Evolutionary conservation across 2,888 invertebrate species (phyloP), one percentile per base, ranked within the genome.

Genomic region (Monoplex corrugatus): DNA sequence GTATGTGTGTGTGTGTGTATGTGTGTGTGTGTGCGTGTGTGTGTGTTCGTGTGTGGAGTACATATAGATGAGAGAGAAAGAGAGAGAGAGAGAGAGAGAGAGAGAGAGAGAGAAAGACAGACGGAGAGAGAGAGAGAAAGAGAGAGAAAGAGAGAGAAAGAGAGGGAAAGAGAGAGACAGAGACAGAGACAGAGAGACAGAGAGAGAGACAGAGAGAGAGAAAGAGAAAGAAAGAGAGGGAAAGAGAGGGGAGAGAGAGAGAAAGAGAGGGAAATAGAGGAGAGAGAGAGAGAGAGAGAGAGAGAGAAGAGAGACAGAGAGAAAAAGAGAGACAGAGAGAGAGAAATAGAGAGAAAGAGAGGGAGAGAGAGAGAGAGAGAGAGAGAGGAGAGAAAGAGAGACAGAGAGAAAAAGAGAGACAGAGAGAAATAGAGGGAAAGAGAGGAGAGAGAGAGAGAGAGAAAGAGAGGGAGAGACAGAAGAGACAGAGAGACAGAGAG

Each of bases 381-480:
- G 50, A 5, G 45, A 38, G 38, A 45, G 38, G 85, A 85, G 45
- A 85, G 50, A 50, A 50, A 2, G n/a, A 50, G 32, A 2, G 68
- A 68, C 28, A 68, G 3, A 68, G 68, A 68, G 68, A 2, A n/a
- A n/a, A 6, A 45, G 44, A 35, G 78, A n/a, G 78, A 35, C 13
- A 35, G 78, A n/a, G n/a, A n/a, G n/a, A n/a, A n/a, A n/a, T n/a
- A n/a, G 23, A n/a, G 28, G 44, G 44, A 35, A 28, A n/a, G 78
- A 35, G 78, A 35, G 78, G 78, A 35, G 78, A 35, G 78, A 35
- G 78, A 35, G 78, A 57, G 50, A 57, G 50, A 85, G 57, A 85
- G 85, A 85, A 50, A 85, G n/a, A n/a, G 57, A 63, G 86, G 43
- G 35, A 38, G 63, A 86, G 38, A 63, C 38, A 86, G 63, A 86